Evolutionary conservation across 2,888 invertebrate genomes (phyloP), one percentile per base, ranked within the genome.

Genomic region (Netelia inedita): DNA sequence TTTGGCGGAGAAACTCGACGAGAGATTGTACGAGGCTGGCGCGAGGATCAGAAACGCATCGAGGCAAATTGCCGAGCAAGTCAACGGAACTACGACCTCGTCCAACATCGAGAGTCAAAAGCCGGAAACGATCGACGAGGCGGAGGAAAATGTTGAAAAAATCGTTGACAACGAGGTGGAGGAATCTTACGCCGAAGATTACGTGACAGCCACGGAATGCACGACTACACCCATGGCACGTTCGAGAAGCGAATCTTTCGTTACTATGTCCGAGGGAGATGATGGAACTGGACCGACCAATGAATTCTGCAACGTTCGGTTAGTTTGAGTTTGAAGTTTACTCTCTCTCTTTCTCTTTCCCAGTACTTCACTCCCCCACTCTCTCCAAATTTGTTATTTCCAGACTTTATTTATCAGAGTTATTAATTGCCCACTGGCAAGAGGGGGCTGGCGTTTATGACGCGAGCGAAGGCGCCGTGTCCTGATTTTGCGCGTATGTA

Each of bases 131-230:
- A 43, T 21, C n/a, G 78, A 84, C 19, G 73, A 21, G 50, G 21
- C 21, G 35, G 85, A 78, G n/a, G 89, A 88, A 41, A 87, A 76
- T 71, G 88, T 89, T 81, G 74, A 11, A 0, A 73, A 79, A 65
- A 75, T 53, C 14, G 35, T 5, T 28, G 79, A 83, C 8, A 55
- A 57, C n/a, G 82, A 82, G 0, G 86, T 90, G 2, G 95, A 95
- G 82, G 96, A 96, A 86, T 90, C 94, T 46, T 94, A 94, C 88
- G 94, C 94, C 1, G 95, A 95, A 82, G 96, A 96, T 85, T 96
- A 96, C 92, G 94, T 95, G 46, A 96, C 96, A 1, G 96, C 96
- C 14, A 96, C 96, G 0, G 96, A 96, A 89, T 96, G 96, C 89
- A 96, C 96, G 63, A 95, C 95, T 5, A 96, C 96, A 41, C 96